Percentiles rank a stretch among this genome's conserved stretches.
Conservation (phyloP, 2,888 invertebrate species). For the Eueremaeus valkanovi region DNA sequence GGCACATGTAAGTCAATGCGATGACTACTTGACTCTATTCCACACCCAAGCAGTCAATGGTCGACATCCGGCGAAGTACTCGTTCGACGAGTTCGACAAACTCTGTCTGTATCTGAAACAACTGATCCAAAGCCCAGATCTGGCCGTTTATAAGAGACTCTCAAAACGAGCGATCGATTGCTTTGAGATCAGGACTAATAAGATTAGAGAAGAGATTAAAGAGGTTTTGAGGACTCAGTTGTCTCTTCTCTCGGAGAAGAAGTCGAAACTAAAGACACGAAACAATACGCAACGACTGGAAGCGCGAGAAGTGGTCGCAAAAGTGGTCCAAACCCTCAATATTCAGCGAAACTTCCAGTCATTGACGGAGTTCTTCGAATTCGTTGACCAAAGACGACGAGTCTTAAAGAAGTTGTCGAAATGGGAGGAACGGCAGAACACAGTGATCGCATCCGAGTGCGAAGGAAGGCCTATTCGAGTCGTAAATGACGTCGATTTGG, state of each 20-base stretch:
- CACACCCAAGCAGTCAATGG: not conserved
- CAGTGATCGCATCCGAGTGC: constrained; percentile 41
- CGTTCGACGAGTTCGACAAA: constrained; percentile 13
- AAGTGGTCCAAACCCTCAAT: not conserved
- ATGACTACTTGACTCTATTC: not conserved
- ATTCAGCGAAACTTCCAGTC: constrained; percentile 3
- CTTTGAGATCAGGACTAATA: not conserved
- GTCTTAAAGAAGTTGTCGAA: constrained; percentile 62
- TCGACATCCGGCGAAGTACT: constrained; percentile 4
- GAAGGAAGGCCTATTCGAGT: not conserved
- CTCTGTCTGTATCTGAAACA: not conserved
- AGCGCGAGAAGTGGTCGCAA: not conserved
- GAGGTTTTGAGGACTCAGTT: not conserved
- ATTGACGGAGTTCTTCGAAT: constrained; percentile 36
- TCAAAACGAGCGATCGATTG: not conserved
- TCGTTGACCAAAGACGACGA: constrained; percentile 57
- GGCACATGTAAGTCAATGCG: not conserved
- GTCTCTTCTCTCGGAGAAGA: not conserved
- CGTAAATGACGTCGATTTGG: constrained; percentile 62
- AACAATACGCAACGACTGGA: not conserved
- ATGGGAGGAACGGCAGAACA: constrained; percentile 75
- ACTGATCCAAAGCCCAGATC: not conserved
- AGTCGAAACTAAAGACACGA: not conserved
- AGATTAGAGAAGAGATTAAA: not conserved
- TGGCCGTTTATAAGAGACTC: not conserved